phyloP scores from a whole-genome alignment of 2,113 vertebrate genomes.

The Oxygymnocypris stewartii region DNA sequence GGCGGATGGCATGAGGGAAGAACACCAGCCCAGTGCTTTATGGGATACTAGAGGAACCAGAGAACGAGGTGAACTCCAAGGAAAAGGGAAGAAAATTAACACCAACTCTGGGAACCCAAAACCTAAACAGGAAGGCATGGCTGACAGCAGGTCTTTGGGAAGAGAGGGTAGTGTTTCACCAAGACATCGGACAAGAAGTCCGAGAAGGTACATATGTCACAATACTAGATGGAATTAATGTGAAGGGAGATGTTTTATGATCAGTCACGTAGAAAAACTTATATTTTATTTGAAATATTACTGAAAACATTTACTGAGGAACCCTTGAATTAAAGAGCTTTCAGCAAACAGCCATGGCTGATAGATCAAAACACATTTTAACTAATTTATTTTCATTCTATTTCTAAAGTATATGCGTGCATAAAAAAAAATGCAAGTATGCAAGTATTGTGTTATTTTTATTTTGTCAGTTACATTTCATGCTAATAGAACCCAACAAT shows the following conservation, averaged over 20 bases:
- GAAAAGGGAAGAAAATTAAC: conserved; percentile 63
- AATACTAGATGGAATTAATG: not conserved
- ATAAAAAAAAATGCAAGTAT: not conserved
- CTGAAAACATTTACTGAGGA: not conserved
- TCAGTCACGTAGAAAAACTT: not conserved
- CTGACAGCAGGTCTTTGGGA: conserved; percentile 32
- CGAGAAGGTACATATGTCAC: conserved; percentile 63
- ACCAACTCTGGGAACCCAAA: conserved; percentile 49
- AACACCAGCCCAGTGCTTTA: conserved; percentile 50
- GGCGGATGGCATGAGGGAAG: conserved; percentile 42
- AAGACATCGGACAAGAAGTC: conserved; percentile 47
- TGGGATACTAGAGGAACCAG: conserved; percentile 53
- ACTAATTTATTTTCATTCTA: not conserved
- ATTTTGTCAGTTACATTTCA: not conserved
- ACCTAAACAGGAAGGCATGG: conserved; percentile 51
- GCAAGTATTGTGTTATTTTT: not conserved
- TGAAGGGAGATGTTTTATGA: not conserved
- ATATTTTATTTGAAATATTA: not conserved
- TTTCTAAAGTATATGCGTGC: not conserved
- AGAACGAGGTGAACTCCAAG: conserved; percentile 32
- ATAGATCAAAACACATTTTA: not conserved
- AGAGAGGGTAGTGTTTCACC: conserved; percentile 47
- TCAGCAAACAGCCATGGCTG: not conserved
- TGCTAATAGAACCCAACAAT: not conserved
- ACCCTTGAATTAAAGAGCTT: not conserved